Evolutionary conservation across 2,797 vertebrate species (phyloP).

Genomic region (Gouania willdenowi): DNA sequence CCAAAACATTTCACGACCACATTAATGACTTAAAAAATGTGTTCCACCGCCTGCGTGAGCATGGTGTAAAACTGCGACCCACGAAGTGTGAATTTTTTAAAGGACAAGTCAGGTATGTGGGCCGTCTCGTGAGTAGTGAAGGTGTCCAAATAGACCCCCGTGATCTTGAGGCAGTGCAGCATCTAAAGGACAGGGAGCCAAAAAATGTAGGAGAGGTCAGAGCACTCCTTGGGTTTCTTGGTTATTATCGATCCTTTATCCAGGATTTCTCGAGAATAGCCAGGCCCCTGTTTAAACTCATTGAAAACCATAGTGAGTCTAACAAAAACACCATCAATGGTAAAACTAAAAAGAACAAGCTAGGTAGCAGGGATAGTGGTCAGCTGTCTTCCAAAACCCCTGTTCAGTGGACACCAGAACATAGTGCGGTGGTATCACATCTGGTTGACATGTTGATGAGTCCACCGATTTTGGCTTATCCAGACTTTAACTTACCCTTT

Average conservation of each 20-base stretch:
- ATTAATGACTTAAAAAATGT: not conserved
- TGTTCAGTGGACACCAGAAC: not conserved
- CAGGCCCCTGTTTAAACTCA: not conserved
- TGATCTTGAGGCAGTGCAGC: conserved; percentile 6
- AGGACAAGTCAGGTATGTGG: conserved; percentile 2
- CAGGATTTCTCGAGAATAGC: conserved; percentile 15
- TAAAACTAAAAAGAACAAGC: not conserved
- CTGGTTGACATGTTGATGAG: conserved; percentile 6
- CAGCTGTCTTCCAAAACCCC: conserved; percentile 5
- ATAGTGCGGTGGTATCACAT: not conserved
- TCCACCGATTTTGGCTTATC: conserved; percentile 7
- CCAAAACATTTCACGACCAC: not conserved
- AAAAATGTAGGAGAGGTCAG: conserved; percentile 10
- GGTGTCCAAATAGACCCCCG: conserved; percentile 6
- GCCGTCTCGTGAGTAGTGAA: not conserved
- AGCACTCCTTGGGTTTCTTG: not conserved
- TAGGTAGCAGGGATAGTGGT: too few relatives aligned
- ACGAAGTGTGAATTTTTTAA: conserved; percentile 7
- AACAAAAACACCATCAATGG: not conserved
- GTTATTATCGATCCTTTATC: not conserved
- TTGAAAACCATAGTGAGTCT: not conserved
- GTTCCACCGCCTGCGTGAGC: not conserved
- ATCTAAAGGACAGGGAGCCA: not conserved
- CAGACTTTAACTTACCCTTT: not conserved
- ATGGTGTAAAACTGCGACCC: not conserved